Evolutionary conservation across 2,797 vertebrate species (phyloP).

Genomic region (Acanthornis magna): DNA sequence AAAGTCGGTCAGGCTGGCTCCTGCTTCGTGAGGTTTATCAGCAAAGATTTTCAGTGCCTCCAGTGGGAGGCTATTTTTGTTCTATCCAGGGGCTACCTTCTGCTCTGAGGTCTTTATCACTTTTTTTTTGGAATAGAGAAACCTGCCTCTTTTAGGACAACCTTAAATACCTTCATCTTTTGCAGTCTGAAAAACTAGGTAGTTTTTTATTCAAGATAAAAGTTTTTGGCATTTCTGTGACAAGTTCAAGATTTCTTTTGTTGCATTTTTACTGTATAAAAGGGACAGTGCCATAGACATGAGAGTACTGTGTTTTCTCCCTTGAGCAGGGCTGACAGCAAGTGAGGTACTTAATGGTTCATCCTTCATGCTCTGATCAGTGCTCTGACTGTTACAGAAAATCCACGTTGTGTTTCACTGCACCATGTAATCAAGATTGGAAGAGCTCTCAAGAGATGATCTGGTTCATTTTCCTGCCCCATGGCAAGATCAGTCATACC

Average conservation of each 20-base stretch:
- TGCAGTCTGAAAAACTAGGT: neutral
- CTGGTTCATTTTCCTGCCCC: neutral
- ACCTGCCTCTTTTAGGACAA: conserved; percentile 19
- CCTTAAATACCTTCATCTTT: neutral
- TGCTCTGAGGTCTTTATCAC: conserved; percentile 2
- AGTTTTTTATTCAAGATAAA: neutral
- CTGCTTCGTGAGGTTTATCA: conserved; percentile 41
- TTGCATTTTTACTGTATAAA: neutral
- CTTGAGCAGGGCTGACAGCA: neutral
- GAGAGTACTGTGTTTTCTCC: neutral
- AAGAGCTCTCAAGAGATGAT: neutral
- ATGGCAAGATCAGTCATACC: conserved; percentile 9
- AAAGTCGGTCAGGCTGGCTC: conserved; percentile 51
- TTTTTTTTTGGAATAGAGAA: neutral
- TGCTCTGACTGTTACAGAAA: neutral
- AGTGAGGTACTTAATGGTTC: neutral
- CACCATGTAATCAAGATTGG: neutral
- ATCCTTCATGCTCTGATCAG: neutral
- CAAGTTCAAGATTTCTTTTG: neutral
- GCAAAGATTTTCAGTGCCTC: conserved; percentile 56
- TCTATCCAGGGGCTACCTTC: conserved; percentile 40
- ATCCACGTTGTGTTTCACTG: conserved; percentile 8
- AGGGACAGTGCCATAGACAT: neutral
- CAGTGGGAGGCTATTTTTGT: conserved; percentile 54
- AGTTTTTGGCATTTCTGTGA: neutral